Evolutionary conservation across 2,797 vertebrate species (phyloP).

Genomic region (Potorous gilbertii): DNA sequence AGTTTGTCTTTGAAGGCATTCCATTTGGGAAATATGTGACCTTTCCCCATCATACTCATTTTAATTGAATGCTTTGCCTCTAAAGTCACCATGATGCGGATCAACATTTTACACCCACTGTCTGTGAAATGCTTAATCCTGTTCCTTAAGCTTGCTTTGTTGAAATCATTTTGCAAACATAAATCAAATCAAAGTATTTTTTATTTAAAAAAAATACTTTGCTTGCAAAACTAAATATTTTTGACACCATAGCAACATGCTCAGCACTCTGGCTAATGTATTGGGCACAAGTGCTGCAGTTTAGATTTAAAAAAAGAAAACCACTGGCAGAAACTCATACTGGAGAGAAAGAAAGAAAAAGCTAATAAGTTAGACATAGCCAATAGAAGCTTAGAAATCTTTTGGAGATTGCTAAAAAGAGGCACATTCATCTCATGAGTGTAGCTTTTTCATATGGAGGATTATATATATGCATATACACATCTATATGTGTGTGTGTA

Average conservation of each 20-base stretch:
- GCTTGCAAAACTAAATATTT: conserved; percentile 85
- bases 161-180: conserved; percentile 79
- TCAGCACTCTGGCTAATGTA: conserved; percentile 82
- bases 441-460: background rate
- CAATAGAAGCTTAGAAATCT: conserved; percentile 56
- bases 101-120: conserved; percentile 71
- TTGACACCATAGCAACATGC: conserved; percentile 84
- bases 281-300: conserved; percentile 73
- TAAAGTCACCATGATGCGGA: conserved; percentile 60
- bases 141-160: conserved; percentile 67
- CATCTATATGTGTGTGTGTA: no score
- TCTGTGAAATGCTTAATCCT: conserved; percentile 66
- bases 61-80: conserved; percentile 67
- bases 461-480: background rate
- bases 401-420: conserved; percentile 61
- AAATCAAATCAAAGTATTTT: conserved; percentile 78
- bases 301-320: conserved; percentile 67
- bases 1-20: conserved; percentile 65
- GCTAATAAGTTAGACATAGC: conserved; percentile 59
- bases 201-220: conserved; percentile 75
- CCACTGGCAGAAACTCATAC: conserved; percentile 57
- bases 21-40: conserved; percentile 71
- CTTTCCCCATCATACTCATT: conserved; percentile 56
- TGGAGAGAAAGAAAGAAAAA: conserved; percentile 46
- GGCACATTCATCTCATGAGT: background rate